Base-by-base conservation (phyloP, 2,113 vertebrate species). In the Montifringilla adamsi region DNA sequence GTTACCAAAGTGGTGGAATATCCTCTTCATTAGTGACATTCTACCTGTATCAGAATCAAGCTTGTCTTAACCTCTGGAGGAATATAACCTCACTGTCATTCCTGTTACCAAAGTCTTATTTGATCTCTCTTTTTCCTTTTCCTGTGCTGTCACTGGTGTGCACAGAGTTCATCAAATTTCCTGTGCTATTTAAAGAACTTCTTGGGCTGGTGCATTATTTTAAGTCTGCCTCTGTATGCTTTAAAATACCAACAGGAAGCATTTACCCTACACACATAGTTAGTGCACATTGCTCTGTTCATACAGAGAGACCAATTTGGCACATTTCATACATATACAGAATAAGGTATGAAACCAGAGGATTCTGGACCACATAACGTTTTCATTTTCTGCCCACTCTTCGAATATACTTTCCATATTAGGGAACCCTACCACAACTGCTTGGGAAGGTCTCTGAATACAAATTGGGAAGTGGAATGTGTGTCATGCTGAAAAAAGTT, bases 131-230 rank as follows among this genome's bases (percentile, higher is more conserved):
- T 47, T 95, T 89, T 93, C 66, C 62, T 85, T 41, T 90, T 95
- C 85, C 90, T 94, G 53, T 76, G 74, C 60, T 89, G 80, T 79
- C 46, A 44, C 82, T 69, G 58, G 41, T 79, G 53, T 37, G 94
- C 60, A 79, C 77, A 56, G 74, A 89, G 58, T 81, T 91, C 47
- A 33, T 84, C 49, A 31, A 72, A 78, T 82, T 94, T 96, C 90
- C 90, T 90, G 70, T 87, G 62, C 44, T 96, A 95, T 95, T 96
- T 93, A 96, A 87, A 90, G 56, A 75, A 60, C 35, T 75, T 73
- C 49, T 86, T 89, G 66, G 52, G 27, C 13, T 94, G 74, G 33
- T 47, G 33, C 20, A 31, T 56, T 91, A 93, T 95, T 96, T 93
- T 96, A 87, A 93, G 90, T 28, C 58, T 68, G 44, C 14, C 35